Conservation (phyloP, 2,113 vertebrate species). For the Thamnophis sirtalis region DNA sequence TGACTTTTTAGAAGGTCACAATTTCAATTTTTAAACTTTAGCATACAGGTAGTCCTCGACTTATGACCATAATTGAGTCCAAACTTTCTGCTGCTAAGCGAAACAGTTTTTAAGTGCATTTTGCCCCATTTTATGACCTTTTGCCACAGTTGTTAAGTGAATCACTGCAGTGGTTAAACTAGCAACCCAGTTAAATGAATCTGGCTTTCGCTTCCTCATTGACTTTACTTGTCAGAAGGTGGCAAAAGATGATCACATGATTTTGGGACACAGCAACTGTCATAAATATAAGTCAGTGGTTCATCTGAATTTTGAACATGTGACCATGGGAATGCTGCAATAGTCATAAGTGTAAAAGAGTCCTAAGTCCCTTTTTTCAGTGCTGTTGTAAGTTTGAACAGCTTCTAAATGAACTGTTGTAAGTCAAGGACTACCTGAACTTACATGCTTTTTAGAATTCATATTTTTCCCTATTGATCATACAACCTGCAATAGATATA, state of each 20-base stretch:
- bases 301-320: too few species aligned
- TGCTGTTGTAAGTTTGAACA: too few species aligned
- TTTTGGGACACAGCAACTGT: too few species aligned
- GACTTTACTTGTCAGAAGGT: background rate
- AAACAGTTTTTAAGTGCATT: background rate
- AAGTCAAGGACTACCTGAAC: too few species aligned
- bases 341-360: too few species aligned
- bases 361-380: too few species aligned
- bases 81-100: background rate
- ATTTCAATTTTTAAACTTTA: background rate
- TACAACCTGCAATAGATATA: conserved; percentile 39
- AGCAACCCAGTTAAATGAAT: background rate
- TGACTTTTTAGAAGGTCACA: background rate
- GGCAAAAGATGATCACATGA: background rate
- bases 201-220: background rate
- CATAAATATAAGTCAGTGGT: too few species aligned
- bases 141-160: background rate
- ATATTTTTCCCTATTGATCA: background rate
- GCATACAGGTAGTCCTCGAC: background rate
- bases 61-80: background rate
- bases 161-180: background rate
- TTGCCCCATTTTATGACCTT: background rate
- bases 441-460: background rate
- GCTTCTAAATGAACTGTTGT: too few species aligned
- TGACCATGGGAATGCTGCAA: too few species aligned